Evolutionary conservation across 53 echinoderm and acorn worm species (phyloP).

Genomic region (Echinarachnius parma): DNA sequence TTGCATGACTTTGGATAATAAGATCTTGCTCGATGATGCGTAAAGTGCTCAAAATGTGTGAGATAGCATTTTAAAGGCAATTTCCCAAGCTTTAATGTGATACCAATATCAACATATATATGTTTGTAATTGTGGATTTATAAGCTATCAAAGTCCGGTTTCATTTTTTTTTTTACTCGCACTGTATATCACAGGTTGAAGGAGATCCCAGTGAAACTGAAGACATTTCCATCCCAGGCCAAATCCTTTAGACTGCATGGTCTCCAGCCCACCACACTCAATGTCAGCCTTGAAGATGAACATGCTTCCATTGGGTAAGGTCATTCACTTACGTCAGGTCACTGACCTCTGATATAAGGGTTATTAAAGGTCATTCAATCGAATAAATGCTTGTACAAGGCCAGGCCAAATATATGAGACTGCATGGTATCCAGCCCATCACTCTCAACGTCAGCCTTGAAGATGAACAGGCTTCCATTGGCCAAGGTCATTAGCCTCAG

Average conservation of each 20-base stretch:
- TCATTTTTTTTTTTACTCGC: too few species aligned
- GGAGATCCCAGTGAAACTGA: constrained; percentile 70
- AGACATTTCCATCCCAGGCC: constrained; percentile 72
- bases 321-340: background rate
- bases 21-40: too few species aligned
- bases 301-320: constrained; percentile 69
- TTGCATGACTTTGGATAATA: too few species aligned
- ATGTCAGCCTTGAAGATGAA: constrained; percentile 60
- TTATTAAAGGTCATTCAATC: too few species aligned
- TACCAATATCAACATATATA: too few species aligned
- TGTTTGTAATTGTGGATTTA: too few species aligned
- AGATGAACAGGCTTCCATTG: constrained; percentile 52
- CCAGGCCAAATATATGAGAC: constrained; percentile 71
- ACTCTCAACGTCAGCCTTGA: constrained; percentile 66
- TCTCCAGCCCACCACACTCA: constrained; percentile 66
- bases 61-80: too few species aligned
- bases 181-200: constrained; percentile 61
- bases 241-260: constrained; percentile 71
- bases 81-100: too few species aligned
- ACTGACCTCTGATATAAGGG: background rate
- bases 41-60: too few species aligned
- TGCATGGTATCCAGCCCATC: constrained; percentile 69
- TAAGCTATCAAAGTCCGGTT: too few species aligned
- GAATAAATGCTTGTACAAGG: too few species aligned
- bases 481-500: constrained; percentile 49